Conservation (phyloP, 2,888 invertebrate species). For the Bombylius discolor region DNA sequence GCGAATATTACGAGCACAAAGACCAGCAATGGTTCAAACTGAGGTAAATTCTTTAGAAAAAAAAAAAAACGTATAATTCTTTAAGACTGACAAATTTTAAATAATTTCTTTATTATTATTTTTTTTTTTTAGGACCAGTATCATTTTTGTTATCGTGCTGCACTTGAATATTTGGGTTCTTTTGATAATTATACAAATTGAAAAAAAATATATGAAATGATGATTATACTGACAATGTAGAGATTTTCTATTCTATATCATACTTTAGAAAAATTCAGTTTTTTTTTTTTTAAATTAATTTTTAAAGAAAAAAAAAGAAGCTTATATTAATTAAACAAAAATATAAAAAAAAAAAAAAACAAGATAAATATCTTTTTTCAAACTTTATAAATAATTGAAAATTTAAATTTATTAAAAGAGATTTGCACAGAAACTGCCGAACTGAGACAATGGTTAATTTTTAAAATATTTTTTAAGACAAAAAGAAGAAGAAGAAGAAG, state of each 20-base stretch:
- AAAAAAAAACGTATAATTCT: not conserved
- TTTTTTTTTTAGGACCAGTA: slow-evolving; percentile 76
- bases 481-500: too few species aligned
- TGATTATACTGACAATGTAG: too few species aligned
- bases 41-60: slow-evolving; percentile 51
- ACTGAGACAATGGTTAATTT: not conserved
- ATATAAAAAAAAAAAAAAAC: not conserved
- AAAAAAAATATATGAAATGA: slow-evolving; percentile 37
- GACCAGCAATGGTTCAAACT: slow-evolving; percentile 99
- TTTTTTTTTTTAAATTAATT: too few species aligned
- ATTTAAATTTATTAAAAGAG: not conserved
- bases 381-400: too few species aligned
- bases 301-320: too few species aligned
- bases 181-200: slow-evolving; percentile 93
- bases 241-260: too few species aligned
- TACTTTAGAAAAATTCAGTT: too few species aligned
- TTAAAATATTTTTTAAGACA: not conserved
- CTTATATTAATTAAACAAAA: too few species aligned
- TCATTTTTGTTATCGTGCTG: slow-evolving; percentile 98
- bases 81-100: not conserved
- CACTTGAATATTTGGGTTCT: slow-evolving; percentile 94
- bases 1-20: slow-evolving; percentile 91
- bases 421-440: slow-evolving; percentile 6
- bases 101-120: not conserved
- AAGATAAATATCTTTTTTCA: not conserved